Base-by-base conservation (phyloP, 2,797 vertebrate genomes). In the Molothrus ater region DNA sequence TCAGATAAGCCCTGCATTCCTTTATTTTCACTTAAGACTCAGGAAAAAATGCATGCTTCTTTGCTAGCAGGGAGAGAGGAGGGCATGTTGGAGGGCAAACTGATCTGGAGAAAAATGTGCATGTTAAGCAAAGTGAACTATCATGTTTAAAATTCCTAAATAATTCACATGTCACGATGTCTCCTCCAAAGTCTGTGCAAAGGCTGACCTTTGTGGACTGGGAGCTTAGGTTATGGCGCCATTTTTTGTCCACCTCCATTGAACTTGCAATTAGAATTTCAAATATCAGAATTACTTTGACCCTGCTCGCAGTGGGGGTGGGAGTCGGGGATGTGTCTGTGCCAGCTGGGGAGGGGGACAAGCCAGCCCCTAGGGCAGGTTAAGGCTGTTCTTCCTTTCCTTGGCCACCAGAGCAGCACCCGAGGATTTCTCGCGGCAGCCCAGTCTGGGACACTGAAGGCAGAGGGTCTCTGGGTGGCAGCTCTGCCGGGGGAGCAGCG, bases 1-100 rank as follows among this genome's bases (percentile, higher is more conserved):
- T 93, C 85, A 94, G 91, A 94, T 96, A 93, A 96, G 76, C 56
- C 61, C 47, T 82, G 85, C 88, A 93, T 96, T 94, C 78, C 83
- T 94, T 89, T 94, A 76, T 90, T 90, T 97, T 92, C 34, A 43
- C 57, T 92, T 65, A 86, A 82, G 88, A 66, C 47, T 86, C 34
- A 13, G 19, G 36, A 40, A 53, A 73, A 88, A 81, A 80, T 60
- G 59, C 16, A n/a, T 24, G 70, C 36, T 20, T 82, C 13, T 74
- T 59, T 79, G 17, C 51, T 81, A 78, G 34, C 7, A 66, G 65
- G n/a, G 51, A 69, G 70, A 48, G 73, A 90, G n/a, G 38, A 88
- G 79, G 70, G 43, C 3, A 25, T 63, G 43, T 32, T 89, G 45
- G 53, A 93, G 86, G 56, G 70, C 80, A 86, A 86, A 71, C 13